Evolutionary conservation across 35 echinoderm and acorn worm genomes (phyloP).

Genomic region (Ophioderma brevispina): DNA sequence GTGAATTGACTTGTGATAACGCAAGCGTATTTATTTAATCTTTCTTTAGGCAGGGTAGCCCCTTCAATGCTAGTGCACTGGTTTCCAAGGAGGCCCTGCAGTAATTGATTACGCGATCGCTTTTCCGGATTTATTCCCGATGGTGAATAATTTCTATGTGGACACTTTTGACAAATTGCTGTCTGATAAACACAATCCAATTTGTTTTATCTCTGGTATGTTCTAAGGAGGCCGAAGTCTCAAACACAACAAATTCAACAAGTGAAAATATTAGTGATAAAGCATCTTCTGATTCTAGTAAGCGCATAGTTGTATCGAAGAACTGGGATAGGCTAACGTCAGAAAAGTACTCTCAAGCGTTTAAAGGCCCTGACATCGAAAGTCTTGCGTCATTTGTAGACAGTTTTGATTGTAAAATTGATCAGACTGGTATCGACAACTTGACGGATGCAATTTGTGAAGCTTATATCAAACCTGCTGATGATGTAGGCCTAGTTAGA

Average conservation of each 20-base stretch:
- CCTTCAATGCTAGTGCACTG: too few species aligned
- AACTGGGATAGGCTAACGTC: conserved; percentile 15
- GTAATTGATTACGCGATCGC: conserved; percentile 22
- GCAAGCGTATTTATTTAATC: too few species aligned
- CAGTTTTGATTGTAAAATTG: conserved; percentile 4
- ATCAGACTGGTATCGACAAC: conserved; percentile 8
- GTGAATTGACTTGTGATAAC: conserved; percentile 11
- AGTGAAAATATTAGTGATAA: background rate
- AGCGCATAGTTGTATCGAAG: conserved; percentile 2
- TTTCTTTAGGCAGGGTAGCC: too few species aligned
- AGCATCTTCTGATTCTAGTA: background rate
- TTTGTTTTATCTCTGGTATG: conserved; percentile 24
- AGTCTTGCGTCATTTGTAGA: background rate
- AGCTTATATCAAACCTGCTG: conserved; percentile 1
- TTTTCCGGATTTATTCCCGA: background rate
- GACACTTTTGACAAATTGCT: conserved; percentile 31
- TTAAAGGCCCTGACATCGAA: background rate
- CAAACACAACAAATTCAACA: background rate
- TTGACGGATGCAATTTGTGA: background rate
- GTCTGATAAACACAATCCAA: conserved; percentile 42
- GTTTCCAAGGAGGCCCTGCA: too few species aligned
- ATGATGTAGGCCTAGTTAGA: background rate
- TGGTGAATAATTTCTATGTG: conserved; percentile 4
- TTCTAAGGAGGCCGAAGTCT: background rate
- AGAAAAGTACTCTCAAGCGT: background rate